Conservation (phyloP, 2,797 vertebrate genomes). For the Erithacus rubecula region DNA sequence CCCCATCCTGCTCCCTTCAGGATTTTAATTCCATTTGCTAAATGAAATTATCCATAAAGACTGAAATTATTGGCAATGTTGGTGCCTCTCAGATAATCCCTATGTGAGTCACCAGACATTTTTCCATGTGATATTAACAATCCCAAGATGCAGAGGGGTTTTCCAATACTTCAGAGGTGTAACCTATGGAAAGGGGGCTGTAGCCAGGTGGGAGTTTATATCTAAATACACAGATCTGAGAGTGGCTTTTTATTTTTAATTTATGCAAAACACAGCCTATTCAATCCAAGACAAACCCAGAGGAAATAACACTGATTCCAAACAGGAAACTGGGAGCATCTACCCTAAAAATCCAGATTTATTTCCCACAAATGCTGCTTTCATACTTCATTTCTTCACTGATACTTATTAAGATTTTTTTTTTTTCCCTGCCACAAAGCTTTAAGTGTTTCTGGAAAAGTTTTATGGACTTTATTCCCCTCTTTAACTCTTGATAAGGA, state of each 20-base stretch:
- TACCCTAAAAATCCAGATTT: not conserved
- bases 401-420: not conserved
- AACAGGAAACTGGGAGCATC: not conserved
- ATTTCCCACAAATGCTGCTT: not conserved
- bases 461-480: not conserved
- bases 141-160: not conserved
- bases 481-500: not conserved
- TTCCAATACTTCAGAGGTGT: not conserved
- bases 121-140: not conserved
- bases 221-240: not conserved
- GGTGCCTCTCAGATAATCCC: not conserved
- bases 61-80: not conserved
- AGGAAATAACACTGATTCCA: not conserved
- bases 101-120: not conserved
- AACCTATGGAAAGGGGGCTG: too few relatives aligned
- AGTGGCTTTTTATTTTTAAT: not conserved
- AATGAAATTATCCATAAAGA: not conserved
- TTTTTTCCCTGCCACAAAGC: accelerated
- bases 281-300: not conserved
- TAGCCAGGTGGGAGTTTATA: not conserved
- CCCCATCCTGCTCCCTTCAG: too few relatives aligned
- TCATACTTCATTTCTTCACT: not conserved
- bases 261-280: not conserved
- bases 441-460: not conserved
- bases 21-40: not conserved